Conservation (phyloP, 1,140 invertebrate species). For the Drosophila burlai region DNA sequence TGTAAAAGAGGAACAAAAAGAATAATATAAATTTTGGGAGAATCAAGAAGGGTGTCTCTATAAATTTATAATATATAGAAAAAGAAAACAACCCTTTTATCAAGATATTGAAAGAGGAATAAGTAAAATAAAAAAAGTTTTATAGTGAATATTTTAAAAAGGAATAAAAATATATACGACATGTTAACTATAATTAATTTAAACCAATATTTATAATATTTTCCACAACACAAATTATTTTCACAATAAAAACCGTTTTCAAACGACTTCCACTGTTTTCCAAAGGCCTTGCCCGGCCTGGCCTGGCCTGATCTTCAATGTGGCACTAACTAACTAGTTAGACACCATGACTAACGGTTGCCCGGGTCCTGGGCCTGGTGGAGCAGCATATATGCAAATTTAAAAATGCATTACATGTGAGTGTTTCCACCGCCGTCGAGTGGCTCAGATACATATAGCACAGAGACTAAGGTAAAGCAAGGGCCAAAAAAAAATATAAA, state of each 20-base stretch:
- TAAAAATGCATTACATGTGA: constrained; percentile 77
- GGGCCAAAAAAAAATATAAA: constrained; percentile 3
- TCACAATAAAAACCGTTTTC: background rate
- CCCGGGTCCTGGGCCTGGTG: constrained; percentile 18
- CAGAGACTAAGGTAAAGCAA: constrained; percentile 20
- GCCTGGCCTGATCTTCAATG: constrained; percentile 28
- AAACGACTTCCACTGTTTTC: background rate
- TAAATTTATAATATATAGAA: background rate
- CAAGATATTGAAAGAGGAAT: too few species aligned
- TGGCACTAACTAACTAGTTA: constrained; percentile 78
- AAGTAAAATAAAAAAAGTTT: too few species aligned
- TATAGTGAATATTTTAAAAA: too few species aligned
- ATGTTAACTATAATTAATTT: background rate
- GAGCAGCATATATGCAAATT: constrained; percentile 68
- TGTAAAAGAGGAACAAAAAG: background rate
- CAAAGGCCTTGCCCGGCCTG: background rate
- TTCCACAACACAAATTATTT: background rate
- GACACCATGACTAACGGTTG: constrained; percentile 60
- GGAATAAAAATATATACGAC: too few species aligned
- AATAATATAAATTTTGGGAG: background rate
- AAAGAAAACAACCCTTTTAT: too few species aligned
- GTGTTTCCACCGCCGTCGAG: constrained; percentile 53
- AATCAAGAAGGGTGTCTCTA: background rate
- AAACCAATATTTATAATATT: background rate
- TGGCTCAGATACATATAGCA: constrained; percentile 34